Conservation (phyloP, 2,888 invertebrate species). For the Odontothrips loti region DNA sequence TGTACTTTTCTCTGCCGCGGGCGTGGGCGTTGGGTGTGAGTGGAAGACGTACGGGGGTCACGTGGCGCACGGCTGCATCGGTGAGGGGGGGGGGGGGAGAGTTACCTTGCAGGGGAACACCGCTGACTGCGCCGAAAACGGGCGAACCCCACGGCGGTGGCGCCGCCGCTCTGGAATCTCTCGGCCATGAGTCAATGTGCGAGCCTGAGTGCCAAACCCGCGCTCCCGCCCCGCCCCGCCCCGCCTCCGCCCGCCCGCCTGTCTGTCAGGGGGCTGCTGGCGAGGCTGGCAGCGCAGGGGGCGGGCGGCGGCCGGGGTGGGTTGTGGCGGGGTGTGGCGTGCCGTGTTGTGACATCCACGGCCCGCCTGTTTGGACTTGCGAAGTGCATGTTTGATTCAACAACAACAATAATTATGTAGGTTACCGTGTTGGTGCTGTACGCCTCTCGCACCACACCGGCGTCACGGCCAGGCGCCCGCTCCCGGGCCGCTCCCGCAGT, state of each 20-base stretch:
- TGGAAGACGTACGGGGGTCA: neutral
- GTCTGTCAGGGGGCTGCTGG: neutral
- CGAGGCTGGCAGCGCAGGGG: neutral
- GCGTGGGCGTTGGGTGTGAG: too few relatives aligned
- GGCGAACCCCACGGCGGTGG: neutral
- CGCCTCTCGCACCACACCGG: too few relatives aligned
- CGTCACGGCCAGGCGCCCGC: neutral
- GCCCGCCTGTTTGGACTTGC: conserved; percentile 21
- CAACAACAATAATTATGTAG: conserved; percentile 21
- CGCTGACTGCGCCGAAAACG: too few relatives aligned
- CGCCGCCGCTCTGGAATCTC: neutral
- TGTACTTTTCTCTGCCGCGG: neutral
- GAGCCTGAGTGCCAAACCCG: neutral
- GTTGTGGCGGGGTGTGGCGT: neutral
- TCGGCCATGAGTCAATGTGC: neutral
- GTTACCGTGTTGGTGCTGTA: neutral
- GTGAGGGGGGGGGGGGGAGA: too few relatives aligned
- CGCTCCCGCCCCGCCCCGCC: neutral
- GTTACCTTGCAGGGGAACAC: too few relatives aligned
- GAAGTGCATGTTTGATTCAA: conserved; percentile 25
- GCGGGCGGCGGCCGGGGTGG: neutral
- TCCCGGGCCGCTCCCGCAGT: neutral
- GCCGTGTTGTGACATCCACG: conserved; percentile 3
- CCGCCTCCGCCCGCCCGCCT: neutral
- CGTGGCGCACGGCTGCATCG: neutral